These are phyloP conservation scores for Prorops nasuta DNA, from an alignment of 1,140 invertebrate species.

Conservation along the genomic window DNA sequence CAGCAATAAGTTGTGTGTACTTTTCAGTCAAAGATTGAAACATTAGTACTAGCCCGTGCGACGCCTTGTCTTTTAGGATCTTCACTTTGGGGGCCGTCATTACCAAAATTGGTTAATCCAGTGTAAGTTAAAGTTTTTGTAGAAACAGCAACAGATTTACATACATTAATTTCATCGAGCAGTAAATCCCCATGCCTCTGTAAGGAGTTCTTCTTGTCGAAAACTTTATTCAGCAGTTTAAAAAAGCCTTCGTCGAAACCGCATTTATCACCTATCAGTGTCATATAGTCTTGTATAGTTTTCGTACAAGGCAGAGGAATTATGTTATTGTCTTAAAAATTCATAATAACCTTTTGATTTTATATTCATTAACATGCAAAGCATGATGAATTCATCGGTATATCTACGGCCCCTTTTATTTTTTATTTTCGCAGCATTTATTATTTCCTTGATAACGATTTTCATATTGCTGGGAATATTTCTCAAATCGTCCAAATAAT, in stretches of 20 bases:
- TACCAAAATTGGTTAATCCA: slow-evolving; percentile 12
- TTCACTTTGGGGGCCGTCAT: neutral
- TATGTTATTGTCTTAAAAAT: no score
- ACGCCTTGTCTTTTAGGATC: neutral
- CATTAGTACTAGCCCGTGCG: neutral
- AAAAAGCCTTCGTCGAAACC: slow-evolving; percentile 16
- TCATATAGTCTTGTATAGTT: slow-evolving; percentile 9
- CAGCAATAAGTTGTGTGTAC: neutral
- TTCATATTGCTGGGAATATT: slow-evolving; percentile 3
- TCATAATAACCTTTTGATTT: no score
- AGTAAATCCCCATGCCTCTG: slow-evolving; percentile 10
- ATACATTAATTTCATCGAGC: slow-evolving; percentile 12
- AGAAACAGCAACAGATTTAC: slow-evolving; percentile 8
- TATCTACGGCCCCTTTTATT: slow-evolving; percentile 11
- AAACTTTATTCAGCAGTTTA: slow-evolving; percentile 4
- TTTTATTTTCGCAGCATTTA: slow-evolving; percentile 7
- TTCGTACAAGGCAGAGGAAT: slow-evolving; percentile 11
- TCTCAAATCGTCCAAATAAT: no score
- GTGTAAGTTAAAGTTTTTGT: slow-evolving; percentile 10
- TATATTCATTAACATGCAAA: slow-evolving; percentile 15
- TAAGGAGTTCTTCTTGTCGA: neutral
- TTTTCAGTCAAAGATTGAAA: neutral
- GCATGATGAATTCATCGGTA: slow-evolving; percentile 14
- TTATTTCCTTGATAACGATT: slow-evolving; percentile 12
- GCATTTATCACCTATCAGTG: slow-evolving; percentile 10